phyloP scores from a whole-genome alignment of 2,888 invertebrate genomes.

The Horisme vitalbata region DNA sequence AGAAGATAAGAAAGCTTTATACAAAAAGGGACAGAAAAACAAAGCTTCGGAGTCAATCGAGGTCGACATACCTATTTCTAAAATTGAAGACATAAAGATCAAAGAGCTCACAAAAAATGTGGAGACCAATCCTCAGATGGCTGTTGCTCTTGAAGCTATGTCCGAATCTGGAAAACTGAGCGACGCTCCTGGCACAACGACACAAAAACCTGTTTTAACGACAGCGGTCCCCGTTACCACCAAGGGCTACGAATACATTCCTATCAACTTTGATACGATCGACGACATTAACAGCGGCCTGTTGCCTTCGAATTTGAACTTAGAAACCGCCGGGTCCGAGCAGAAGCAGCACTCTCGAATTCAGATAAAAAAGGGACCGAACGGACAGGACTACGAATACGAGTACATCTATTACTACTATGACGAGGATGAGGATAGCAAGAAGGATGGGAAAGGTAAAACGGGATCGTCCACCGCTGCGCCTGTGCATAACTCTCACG shows the following conservation, averaged over 20 bases:
- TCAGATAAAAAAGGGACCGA: conserved; percentile 93
- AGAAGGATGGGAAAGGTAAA: conserved; percentile 56
- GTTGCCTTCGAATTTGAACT: conserved; percentile 75
- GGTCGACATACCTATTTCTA: conserved; percentile 74
- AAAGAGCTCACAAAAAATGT: conserved; percentile 76
- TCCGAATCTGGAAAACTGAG: conserved; percentile 75
- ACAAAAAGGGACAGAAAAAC: conserved; percentile 64
- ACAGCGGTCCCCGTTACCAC: conserved; percentile 69
- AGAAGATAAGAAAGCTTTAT: conserved; percentile 67
- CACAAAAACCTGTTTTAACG: conserved; percentile 81
- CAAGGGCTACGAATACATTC: conserved; percentile 67
- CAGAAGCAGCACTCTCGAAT: conserved; percentile 88
- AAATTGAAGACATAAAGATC: conserved; percentile 75
- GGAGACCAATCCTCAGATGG: conserved; percentile 71
- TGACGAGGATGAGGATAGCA: conserved; percentile 88
- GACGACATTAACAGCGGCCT: conserved; percentile 75
- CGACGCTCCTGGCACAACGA: conserved; percentile 70
- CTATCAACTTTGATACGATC: conserved; percentile 77
- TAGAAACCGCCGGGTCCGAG: conserved; percentile 86
- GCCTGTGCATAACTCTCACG: conserved; percentile 80
- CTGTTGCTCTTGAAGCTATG: conserved; percentile 72
- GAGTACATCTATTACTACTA: conserved; percentile 96
- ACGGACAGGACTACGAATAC: conserved; percentile 95
- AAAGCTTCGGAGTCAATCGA: conserved; percentile 71
- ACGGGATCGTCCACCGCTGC: conserved; percentile 46